These are phyloP conservation scores for Typhlichthys eigenmanni DNA, from an alignment of 2,797 vertebrate genomes.

Conservation along the genomic window DNA sequence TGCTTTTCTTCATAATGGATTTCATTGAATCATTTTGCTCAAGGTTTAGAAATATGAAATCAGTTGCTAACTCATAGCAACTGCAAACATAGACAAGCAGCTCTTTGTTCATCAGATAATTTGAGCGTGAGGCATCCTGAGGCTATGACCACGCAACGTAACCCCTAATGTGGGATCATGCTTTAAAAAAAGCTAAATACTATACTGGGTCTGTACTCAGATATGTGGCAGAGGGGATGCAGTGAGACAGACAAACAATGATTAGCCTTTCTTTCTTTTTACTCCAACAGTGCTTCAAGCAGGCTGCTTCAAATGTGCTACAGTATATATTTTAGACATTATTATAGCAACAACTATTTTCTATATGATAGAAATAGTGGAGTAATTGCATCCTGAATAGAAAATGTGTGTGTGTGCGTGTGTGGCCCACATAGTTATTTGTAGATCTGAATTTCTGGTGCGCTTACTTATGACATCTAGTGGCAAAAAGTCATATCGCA, in stretches of 20 bases:
- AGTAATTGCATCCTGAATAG: no score
- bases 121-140: slow-evolving; percentile 36
- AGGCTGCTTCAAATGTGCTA: slow-evolving; percentile 58
- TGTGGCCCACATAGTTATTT: no score
- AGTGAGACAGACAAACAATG: slow-evolving; percentile 50
- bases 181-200: slow-evolving; percentile 44
- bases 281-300: slow-evolving; percentile 53
- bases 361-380: no score
- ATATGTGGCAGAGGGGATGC: slow-evolving; percentile 15
- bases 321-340: no score
- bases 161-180: slow-evolving; percentile 31
- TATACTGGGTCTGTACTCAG: slow-evolving; percentile 31
- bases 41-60: slow-evolving; percentile 39
- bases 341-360: no score
- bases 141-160: slow-evolving; percentile 43
- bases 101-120: slow-evolving; percentile 48
- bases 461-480: no score
- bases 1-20: neutral
- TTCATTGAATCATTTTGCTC: slow-evolving; percentile 25
- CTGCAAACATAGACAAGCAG: slow-evolving; percentile 48
- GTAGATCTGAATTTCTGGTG: no score
- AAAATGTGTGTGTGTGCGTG: no score
- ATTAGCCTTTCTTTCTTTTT: slow-evolving; percentile 53
- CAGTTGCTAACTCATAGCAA: slow-evolving; percentile 27
- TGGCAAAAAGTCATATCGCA: no score